Evolutionary conservation across 2,888 invertebrate species (phyloP).

Genomic region (Conomelus anceps): DNA sequence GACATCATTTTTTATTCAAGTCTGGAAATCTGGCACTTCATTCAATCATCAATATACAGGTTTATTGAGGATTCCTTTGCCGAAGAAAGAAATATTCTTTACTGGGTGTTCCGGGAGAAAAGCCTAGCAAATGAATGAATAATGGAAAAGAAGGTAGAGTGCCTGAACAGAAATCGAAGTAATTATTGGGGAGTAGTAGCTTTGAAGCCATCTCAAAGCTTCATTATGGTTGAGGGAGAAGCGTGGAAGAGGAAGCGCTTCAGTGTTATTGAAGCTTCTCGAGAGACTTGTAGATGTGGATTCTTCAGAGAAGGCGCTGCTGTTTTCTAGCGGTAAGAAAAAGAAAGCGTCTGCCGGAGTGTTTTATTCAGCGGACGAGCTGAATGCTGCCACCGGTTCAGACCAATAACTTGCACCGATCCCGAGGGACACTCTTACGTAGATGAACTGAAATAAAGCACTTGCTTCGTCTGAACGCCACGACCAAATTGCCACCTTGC

Average conservation of each 20-base stretch:
- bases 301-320: not conserved
- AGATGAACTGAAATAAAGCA: conserved; percentile 7
- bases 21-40: not conserved
- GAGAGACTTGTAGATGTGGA: not conserved
- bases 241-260: not conserved
- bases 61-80: not conserved
- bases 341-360: not conserved
- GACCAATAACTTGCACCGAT: not conserved
- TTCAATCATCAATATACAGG: not conserved
- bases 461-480: not conserved
- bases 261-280: not conserved
- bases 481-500: not conserved
- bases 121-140: not conserved
- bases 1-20: not conserved
- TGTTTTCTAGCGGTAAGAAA: not conserved
- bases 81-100: not conserved
- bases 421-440: not conserved
- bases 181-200: not conserved
- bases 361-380: not conserved
- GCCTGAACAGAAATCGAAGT: not conserved
- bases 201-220: not conserved
- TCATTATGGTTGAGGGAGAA: not conserved
- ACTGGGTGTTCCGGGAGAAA: not conserved
- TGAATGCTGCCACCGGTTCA: not conserved
- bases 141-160: not conserved